Evolutionary conservation across 2,888 invertebrate genomes (phyloP), one percentile per base, ranked within the genome.

Genomic region (Tineola bisselliella): DNA sequence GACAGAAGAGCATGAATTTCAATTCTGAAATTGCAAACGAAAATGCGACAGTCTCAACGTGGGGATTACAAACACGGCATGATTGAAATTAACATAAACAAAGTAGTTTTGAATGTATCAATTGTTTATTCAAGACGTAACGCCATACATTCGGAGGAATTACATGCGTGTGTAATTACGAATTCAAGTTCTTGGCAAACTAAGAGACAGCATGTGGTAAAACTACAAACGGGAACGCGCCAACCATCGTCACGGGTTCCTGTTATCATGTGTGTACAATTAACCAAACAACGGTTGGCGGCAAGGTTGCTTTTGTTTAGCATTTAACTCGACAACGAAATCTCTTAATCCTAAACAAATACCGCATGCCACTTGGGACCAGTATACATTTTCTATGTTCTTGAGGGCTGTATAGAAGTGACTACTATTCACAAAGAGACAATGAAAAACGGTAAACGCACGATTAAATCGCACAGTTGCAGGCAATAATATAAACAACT

Each of bases 291-390:
- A 67, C 77, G 77, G 75, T 81, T 79, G 78, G 81, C 71, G 77
- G 78, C 65, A 71, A 75, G 75, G 69, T 70, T 71, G 79, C 79
- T 77, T 76, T 80, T 79, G 82, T 84, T 83, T 82, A 81, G 80
- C 81, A 74, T 79, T 76, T 72, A 77, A 75, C 76, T 73, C 72
- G 63, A 73, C 78, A 73, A 74, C 75, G 74, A 75, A 79, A 81
- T 78, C 79, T 81, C 77, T 77, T 84, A 84, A 84, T 83, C 84
- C 84, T 81, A 80, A 81, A 77, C 80, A 84, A 86, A 84, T 84
- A 84, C 79, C 73, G 71, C 68, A 62, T 66, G 67, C 66, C 69
- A 61, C 64, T 56, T 65, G 64, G 64, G 68, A 68, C 69, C 71
- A 67, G 69, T 67, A 76, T 76, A 77, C 73, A 76, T 76, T 76